phyloP scores from a whole-genome alignment of 2,797 vertebrate species.

The Onychomys leucogaster region DNA sequence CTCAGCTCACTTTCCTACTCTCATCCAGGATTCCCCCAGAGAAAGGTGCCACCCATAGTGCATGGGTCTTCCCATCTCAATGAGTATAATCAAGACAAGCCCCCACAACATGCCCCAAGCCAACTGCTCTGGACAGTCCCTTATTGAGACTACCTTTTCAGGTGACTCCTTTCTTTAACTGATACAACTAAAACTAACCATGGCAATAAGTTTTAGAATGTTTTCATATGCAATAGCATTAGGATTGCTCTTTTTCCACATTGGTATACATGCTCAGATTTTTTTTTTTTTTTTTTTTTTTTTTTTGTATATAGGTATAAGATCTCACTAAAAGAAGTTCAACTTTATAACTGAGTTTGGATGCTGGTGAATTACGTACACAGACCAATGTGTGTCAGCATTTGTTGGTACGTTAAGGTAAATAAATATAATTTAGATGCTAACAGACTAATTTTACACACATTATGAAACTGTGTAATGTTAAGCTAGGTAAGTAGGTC shows the following conservation, averaged over 20 bases:
- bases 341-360: neutral
- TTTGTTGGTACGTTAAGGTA: constrained; percentile 46
- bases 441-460: constrained; percentile 57
- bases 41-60: neutral
- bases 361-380: neutral
- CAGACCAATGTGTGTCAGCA: neutral
- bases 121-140: neutral
- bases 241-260: neutral
- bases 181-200: neutral
- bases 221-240: neutral
- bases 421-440: constrained; percentile 2
- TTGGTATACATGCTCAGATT: neutral
- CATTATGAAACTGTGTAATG: constrained; percentile 7
- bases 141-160: neutral
- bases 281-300: constrained; percentile 38
- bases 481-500: neutral
- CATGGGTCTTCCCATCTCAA: neutral
- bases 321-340: neutral
- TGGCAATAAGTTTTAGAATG: neutral
- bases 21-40: neutral
- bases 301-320: neutral
- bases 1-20: neutral
- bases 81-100: neutral
- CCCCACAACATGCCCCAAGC: neutral
- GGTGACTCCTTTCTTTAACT: neutral